Percentiles rank a stretch among this genome's conserved stretches.
phyloP scores from a whole-genome alignment of 1,140 invertebrate species.

The Heterodera schachtii region DNA sequence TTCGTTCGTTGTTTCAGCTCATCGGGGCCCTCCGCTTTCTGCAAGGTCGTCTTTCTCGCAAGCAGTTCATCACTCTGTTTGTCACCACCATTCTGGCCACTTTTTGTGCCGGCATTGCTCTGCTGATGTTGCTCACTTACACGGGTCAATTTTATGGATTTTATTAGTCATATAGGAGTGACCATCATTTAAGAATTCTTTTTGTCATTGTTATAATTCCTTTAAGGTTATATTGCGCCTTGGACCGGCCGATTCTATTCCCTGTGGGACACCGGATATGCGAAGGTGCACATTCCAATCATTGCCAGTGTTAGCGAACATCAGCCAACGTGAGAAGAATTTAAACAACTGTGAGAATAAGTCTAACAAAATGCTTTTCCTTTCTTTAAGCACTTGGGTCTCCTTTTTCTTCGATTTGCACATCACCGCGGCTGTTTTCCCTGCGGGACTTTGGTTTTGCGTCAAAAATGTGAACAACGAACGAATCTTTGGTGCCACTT shows the following conservation, averaged over 20 bases:
- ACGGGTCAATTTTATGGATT: slow-evolving; percentile 68
- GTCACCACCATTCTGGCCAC: slow-evolving; percentile 77
- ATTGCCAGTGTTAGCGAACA: slow-evolving; percentile 99
- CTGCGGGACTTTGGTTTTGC: slow-evolving; percentile 97
- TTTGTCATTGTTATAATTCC: slow-evolving; percentile 16
- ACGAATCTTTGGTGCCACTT: slow-evolving; percentile 85
- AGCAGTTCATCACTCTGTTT: slow-evolving; percentile 89
- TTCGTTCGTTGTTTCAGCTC: slow-evolving; percentile 78
- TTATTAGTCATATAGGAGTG: neutral
- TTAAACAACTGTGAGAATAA: neutral
- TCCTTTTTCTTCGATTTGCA: slow-evolving; percentile 99
- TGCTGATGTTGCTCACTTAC: slow-evolving; percentile 86
- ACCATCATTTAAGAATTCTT: neutral
- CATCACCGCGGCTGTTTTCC: slow-evolving; percentile 91
- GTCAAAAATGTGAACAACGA: slow-evolving; percentile 97
- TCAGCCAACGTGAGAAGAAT: slow-evolving; percentile 78
- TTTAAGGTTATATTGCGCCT: slow-evolving; percentile 77
- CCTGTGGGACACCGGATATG: slow-evolving; percentile 98
- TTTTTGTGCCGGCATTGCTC: slow-evolving; percentile 80
- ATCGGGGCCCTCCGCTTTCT: slow-evolving; percentile 85
- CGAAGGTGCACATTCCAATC: slow-evolving; percentile 99
- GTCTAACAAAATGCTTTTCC: neutral
- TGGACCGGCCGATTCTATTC: slow-evolving; percentile 99
- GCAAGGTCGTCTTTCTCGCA: slow-evolving; percentile 82
- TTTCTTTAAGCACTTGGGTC: slow-evolving; percentile 76